phyloP scores from a whole-genome alignment of 2,888 invertebrate genomes.

The Brachypalpus laphriformis region DNA sequence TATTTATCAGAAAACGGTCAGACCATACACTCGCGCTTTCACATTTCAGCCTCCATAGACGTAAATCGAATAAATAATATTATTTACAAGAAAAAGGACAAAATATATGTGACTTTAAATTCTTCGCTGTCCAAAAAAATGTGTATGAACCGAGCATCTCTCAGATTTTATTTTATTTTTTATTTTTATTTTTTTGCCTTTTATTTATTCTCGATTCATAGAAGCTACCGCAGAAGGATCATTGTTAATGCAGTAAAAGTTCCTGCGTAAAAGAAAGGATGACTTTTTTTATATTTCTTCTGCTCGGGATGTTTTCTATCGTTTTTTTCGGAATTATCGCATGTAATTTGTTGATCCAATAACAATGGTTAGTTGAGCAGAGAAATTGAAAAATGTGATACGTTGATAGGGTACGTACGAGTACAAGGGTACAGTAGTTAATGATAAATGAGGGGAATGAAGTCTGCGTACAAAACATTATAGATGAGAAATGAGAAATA shows the following conservation, averaged over 20 bases:
- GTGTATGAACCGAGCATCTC: not conserved
- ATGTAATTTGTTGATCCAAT: constrained; percentile 6
- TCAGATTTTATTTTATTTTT: not conserved
- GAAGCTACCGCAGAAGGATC: not conserved
- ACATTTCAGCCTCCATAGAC: not conserved
- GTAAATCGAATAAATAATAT: constrained; percentile 20
- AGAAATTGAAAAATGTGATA: not conserved
- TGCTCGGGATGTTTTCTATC: not conserved
- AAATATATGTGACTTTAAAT: constrained; percentile 1
- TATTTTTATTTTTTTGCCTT: no score
- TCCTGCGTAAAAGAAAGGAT: not conserved
- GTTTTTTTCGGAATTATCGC: not conserved
- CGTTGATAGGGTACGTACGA: not conserved
- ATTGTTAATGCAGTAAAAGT: constrained; percentile 1
- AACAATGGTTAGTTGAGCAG: not conserved
- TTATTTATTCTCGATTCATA: not conserved
- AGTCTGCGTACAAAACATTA: no score
- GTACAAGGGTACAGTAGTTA: not conserved
- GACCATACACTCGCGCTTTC: constrained; percentile 19
- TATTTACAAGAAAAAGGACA: constrained; percentile 23
- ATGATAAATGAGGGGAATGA: no score
- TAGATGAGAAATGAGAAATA: no score
- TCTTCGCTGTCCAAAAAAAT: not conserved
- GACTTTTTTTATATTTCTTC: constrained; percentile 3
- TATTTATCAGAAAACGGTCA: constrained; percentile 45